phyloP scores from a whole-genome alignment of 2,113 vertebrate genomes.

The Leptodactylus fuscus region DNA sequence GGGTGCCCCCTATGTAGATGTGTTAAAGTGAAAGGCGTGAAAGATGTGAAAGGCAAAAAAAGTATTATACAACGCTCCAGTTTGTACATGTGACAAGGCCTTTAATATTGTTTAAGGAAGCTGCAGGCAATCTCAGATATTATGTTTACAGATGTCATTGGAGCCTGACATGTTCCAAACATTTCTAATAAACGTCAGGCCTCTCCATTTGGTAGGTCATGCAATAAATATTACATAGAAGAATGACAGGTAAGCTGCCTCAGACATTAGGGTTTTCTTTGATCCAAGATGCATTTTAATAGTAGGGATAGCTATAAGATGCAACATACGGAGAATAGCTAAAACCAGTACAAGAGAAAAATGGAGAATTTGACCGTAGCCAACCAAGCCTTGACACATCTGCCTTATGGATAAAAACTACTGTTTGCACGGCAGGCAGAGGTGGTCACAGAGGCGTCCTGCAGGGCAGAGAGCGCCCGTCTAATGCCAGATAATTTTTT shows the following conservation, averaged over 20 bases:
- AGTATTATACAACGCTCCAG: not conserved
- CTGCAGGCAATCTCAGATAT: not conserved
- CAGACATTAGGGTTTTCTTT: not conserved
- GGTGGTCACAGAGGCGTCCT: not conserved
- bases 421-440: not conserved
- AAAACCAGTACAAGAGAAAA: not conserved
- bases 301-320: not conserved
- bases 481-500: not conserved
- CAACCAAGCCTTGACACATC: not conserved
- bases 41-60: no score
- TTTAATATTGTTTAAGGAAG: conserved; percentile 1
- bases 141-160: not conserved
- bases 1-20: no score
- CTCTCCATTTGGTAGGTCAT: not conserved
- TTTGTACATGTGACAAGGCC: not conserved
- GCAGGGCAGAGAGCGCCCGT: not conserved
- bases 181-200: not conserved
- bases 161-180: not conserved
- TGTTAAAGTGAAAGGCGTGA: no score
- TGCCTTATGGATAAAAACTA: not conserved
- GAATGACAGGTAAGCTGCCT: not conserved
- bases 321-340: not conserved
- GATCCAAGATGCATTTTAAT: not conserved
- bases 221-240: not conserved
- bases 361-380: not conserved